Evolutionary conservation across 2,113 vertebrate species (phyloP).

Genomic region (Manacus vitellinus): DNA sequence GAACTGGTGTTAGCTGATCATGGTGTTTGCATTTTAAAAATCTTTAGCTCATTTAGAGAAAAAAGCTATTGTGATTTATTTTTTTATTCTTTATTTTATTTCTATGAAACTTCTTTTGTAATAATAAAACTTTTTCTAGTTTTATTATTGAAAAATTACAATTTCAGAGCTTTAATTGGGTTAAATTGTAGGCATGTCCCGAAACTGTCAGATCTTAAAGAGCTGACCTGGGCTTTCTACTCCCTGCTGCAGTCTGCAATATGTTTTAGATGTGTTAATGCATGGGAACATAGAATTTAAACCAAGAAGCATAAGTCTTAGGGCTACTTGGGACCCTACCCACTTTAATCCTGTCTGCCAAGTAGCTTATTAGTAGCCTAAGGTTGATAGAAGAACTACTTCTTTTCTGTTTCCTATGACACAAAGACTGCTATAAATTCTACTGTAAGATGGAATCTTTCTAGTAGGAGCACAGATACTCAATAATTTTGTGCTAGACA

Average conservation of each 20-base stretch:
- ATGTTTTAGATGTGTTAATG: not conserved
- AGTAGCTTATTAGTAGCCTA: not conserved
- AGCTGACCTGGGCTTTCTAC: not conserved
- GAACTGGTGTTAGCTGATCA: not conserved
- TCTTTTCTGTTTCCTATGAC: not conserved
- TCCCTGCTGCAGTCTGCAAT: not conserved
- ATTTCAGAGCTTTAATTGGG: not conserved
- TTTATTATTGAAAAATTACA: no score
- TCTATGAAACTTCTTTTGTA: not conserved
- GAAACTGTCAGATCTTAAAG: not conserved
- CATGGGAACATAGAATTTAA: constrained; percentile 8
- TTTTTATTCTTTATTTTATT: no score
- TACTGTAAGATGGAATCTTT: not conserved
- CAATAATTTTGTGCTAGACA: not conserved
- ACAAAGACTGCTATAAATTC: not conserved
- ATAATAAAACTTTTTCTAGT: not conserved
- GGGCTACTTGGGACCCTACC: not conserved
- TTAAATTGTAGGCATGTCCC: not conserved
- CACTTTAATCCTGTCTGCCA: not conserved
- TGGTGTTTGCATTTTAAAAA: not conserved
- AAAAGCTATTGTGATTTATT: not conserved
- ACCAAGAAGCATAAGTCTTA: not conserved
- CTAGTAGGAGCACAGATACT: not conserved
- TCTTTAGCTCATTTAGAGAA: not conserved
- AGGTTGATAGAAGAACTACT: not conserved